Evolutionary conservation across 2,797 vertebrate species (phyloP), one percentile per base, ranked within the genome.

Genomic region (Sebastes glaucus): DNA sequence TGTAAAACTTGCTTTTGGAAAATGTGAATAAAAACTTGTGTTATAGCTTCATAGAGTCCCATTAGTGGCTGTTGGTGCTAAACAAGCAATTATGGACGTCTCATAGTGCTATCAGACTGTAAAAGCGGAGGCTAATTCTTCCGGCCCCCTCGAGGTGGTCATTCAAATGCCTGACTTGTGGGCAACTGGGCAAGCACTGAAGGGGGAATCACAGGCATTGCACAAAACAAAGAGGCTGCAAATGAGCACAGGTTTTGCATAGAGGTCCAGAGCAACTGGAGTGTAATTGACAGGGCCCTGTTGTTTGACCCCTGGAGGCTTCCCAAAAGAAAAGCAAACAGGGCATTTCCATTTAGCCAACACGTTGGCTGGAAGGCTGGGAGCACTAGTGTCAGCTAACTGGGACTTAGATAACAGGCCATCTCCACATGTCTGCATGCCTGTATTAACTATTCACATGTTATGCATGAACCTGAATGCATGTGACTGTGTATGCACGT

Each of bases 301-400:
- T 77, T 74, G 74, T 82, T 74, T 10, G 49, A 82, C 68, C 77
- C 57, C 75, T 35, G 59, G 82, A 84, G 81, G 72, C 16, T 80
- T 78, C 80, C 74, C 71, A 83, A 77, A 74, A 68, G 70, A 88
- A 85, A 84, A 76, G 71, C 77, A 81, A 87, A 87, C 82, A 61
- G 81, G 73, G 52, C 73, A 80, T 93, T 89, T 88, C 85, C 78
- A 90, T 89, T 89, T 82, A 77, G 65, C 32, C 46, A 25, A 70
- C 60, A 61, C 0, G 3, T 38, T 60, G 6, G 32, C 63, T 81
- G 78, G 64, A 32, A 76, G 42, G 33, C 56, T 68, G 32, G 64
- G 76, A 86, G 76, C 13, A 52, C 60, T 13, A 11, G 5, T 71
- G 67, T 84, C 30, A 67, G 69, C 61, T 83, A 86, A 61, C 74